A percentile compares a stretch with the other conserved stretches of the same genome.
Evolutionary conservation across 2,888 invertebrate genomes (phyloP).

Genomic region (Xanthorhoe designata): DNA sequence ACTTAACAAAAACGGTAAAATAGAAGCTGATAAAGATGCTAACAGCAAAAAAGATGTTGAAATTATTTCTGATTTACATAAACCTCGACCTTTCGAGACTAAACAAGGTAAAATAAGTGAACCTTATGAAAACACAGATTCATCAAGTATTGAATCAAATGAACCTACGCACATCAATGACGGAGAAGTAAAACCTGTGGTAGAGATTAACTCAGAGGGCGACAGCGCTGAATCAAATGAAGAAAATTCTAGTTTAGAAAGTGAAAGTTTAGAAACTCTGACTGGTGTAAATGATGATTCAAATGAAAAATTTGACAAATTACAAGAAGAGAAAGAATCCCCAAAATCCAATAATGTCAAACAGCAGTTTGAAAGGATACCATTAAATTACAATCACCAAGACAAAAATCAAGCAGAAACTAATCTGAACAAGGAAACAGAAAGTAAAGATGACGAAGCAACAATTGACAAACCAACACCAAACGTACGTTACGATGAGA

Average conservation of each 20-base stretch:
- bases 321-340: conserved; percentile 42
- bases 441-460: conserved; percentile 53
- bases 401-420: conserved; percentile 44
- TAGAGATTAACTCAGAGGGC: conserved; percentile 68
- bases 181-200: conserved; percentile 74
- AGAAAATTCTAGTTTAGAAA: conserved; percentile 36
- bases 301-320: conserved; percentile 51
- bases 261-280: conserved; percentile 58
- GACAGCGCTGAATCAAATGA: conserved; percentile 56
- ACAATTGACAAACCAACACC: conserved; percentile 61
- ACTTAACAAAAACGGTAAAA: conserved; percentile 58
- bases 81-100: conserved; percentile 33
- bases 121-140: conserved; percentile 43
- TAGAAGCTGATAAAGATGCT: conserved; percentile 53
- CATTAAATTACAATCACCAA: conserved; percentile 74
- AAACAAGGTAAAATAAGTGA: conserved; percentile 39
- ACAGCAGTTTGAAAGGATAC: conserved; percentile 79
- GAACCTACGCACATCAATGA: conserved; percentile 63
- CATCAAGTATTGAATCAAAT: conserved; percentile 44
- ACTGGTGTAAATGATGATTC: conserved; percentile 51
- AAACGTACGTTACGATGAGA: conserved; percentile 65
- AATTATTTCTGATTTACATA: conserved; percentile 38
- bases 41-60: conserved; percentile 45
- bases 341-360: conserved; percentile 62
- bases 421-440: conserved; percentile 34